A percentile compares a stretch with the other conserved stretches of the same genome.
phyloP scores from a whole-genome alignment of 2,113 vertebrate species.

The Bettongia penicillata region DNA sequence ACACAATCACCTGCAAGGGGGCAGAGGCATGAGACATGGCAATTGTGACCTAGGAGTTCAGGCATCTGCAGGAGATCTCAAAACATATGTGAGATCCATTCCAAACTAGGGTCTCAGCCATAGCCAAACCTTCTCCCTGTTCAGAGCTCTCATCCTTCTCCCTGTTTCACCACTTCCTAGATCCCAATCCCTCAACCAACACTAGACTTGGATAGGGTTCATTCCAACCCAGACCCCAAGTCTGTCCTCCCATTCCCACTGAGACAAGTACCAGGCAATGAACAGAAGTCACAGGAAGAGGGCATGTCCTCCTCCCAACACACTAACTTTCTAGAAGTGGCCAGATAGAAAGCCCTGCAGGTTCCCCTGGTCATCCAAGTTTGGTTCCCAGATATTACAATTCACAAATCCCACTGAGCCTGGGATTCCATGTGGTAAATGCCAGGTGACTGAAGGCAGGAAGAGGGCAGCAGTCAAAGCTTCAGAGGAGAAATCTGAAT shows the following conservation, averaged over 20 bases:
- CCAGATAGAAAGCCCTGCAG: background rate
- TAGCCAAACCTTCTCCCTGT: background rate
- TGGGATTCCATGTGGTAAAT: background rate
- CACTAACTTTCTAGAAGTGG: background rate
- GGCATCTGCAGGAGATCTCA: background rate
- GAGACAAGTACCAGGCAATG: background rate
- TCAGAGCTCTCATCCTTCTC: background rate
- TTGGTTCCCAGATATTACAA: background rate
- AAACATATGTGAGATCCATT: background rate
- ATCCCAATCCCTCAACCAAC: background rate
- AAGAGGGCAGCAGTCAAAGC: background rate
- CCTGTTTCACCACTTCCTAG: background rate
- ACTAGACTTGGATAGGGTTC: background rate
- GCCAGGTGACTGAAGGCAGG: background rate
- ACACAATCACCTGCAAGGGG: constrained; percentile 89
- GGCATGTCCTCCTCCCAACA: background rate
- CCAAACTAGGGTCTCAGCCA: background rate
- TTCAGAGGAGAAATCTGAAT: background rate
- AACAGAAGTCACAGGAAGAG: background rate
- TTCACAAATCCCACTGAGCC: background rate
- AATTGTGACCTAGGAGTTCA: background rate
- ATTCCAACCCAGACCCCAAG: background rate
- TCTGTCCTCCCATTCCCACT: background rate
- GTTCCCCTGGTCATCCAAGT: background rate
- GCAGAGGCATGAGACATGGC: constrained; percentile 59